Base-by-base conservation (phyloP, 2,797 vertebrate genomes). In the Macropodus opercularis region DNA sequence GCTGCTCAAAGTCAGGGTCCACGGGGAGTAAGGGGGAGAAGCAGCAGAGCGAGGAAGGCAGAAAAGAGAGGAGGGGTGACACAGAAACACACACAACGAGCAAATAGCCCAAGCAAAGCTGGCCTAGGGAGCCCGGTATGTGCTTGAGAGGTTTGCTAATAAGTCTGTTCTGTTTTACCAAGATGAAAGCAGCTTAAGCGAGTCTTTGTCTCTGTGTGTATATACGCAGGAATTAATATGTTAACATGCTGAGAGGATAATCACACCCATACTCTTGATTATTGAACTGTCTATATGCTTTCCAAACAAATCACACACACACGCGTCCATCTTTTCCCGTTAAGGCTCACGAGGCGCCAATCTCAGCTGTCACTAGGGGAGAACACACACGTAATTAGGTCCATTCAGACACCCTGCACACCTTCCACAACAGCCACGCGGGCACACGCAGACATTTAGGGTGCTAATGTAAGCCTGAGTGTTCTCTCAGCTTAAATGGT, bases 401-500 rank as follows among this genome's bases (percentile, higher is more conserved):
- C 7, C 41, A 52, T 55, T 57, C 26, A 36, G 42, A 65, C 29
- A 44, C 50, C 32, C 58, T 42, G 34, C 32, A 38, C 26, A 43
- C 41, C 55, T 50, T 19, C 41, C 38, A 48, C 0, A 34, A 48
- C 6, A 24, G 21, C 42, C 59, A 46, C n/a, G 10, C 65, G 58
- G 23, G 44, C 38, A 54, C 19, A 52, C 51, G 36, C 12, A 69
- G 10, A 68, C 65, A 54, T 69, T 75, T 17, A 69, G 55, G 63
- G 78, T 77, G 86, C 71, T 87, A 85, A 90, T 89, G 85, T 78
- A 83, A 84, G 83, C 74, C 71, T 29, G 66, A 72, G 76, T 83
- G 84, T 90, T 90, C 80, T 83, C 79, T 83, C 84, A 38, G 83
- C 73, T 82, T 89, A 87, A 91, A 90, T 63, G 82, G 88, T 88